These are phyloP conservation scores for Penaeus monodon DNA, from an alignment of 2,888 invertebrate species.

Conservation along the genomic window DNA sequence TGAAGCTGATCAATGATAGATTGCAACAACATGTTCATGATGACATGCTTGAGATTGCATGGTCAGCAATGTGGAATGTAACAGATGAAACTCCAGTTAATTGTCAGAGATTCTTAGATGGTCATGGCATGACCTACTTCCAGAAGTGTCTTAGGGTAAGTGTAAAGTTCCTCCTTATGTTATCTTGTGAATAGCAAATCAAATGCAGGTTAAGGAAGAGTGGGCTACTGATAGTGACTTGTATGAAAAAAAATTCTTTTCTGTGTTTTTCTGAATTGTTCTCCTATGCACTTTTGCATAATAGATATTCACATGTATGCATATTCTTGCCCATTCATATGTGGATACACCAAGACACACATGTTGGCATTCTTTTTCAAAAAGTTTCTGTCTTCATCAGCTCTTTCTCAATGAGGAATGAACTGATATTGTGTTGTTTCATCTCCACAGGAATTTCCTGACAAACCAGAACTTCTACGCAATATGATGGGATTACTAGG, in stretches of 20 bases:
- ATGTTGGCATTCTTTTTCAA: no score
- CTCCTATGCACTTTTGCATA: no score
- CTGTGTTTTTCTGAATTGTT: no score
- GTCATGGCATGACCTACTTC: conserved; percentile 91
- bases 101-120: conserved; percentile 89
- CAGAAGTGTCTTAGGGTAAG: conserved; percentile 84
- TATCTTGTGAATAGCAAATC: background rate
- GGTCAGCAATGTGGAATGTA: conserved; percentile 99
- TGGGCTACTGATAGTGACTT: no score
- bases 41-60: conserved; percentile 70
- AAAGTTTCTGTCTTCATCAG: background rate
- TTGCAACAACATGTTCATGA: conserved; percentile 76
- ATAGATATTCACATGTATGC: no score
- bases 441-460: conserved; percentile 81
- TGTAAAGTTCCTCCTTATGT: conserved; percentile 62
- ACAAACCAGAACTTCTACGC: conserved; percentile 88
- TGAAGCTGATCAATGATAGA: conserved; percentile 86
- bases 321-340: no score
- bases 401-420: no score
- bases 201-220: no score
- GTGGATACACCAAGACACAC: no score
- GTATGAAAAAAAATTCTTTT: no score
- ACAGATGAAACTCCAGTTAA: conserved; percentile 96
- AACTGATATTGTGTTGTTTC: conserved; percentile 9
- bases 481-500: conserved; percentile 99